These are phyloP conservation scores for Drosophila sulfurigaster DNA, from an alignment of 1,140 invertebrate species.

Conservation along the genomic window DNA sequence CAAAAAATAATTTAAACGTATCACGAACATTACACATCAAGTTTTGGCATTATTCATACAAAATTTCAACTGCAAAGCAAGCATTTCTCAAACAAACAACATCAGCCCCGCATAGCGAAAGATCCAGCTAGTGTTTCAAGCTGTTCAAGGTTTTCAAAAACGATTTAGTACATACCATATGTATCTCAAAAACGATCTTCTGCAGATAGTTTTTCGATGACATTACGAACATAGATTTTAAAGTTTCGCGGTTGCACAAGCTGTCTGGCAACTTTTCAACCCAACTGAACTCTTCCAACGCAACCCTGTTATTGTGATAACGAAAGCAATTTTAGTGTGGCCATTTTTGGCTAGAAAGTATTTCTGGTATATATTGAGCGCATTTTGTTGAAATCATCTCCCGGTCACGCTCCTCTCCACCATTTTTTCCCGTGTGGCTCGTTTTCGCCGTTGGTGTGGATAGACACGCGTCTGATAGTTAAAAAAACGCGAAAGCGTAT, in stretches of 20 bases:
- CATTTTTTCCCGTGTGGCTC: conserved; percentile 64
- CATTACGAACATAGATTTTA: too few relatives aligned
- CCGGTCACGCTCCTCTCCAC: conserved; percentile 43
- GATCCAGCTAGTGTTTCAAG: conserved; percentile 24
- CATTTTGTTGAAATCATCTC: not conserved
- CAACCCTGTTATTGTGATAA: not conserved
- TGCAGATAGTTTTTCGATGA: not conserved
- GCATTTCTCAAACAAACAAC: conserved; percentile 62
- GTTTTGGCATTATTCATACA: conserved; percentile 67
- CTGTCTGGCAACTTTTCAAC: too few relatives aligned
- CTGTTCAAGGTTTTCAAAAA: conserved; percentile 26
- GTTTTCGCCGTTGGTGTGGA: conserved; percentile 59
- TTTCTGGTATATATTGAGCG: not conserved
- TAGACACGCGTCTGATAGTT: conserved; percentile 78
- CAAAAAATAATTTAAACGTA: conserved; percentile 23
- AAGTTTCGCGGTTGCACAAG: too few relatives aligned
- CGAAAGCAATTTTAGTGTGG: not conserved
- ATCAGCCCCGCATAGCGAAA: conserved; percentile 37
- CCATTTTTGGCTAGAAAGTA: not conserved
- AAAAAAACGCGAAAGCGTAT: conserved; percentile 76
- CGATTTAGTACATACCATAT: not conserved
- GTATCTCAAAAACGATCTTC: not conserved
- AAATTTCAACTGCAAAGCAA: conserved; percentile 73
- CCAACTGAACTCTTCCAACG: not conserved
- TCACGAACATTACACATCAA: conserved; percentile 58